Evolutionary conservation across 2,888 invertebrate genomes (phyloP).

Genomic region (Drosophila engyochracea): DNA sequence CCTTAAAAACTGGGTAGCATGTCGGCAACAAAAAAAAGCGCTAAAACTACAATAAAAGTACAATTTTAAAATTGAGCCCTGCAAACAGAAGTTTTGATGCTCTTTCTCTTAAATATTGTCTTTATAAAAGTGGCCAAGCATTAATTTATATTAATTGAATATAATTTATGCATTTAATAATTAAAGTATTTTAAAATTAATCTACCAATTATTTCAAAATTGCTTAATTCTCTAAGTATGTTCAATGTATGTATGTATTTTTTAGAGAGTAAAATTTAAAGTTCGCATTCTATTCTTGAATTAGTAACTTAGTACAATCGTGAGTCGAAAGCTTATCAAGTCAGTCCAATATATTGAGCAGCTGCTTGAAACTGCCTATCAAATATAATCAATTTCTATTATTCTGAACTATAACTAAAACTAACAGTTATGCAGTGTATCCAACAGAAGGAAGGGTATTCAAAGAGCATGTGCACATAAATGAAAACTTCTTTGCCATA

Average conservation of each 20-base stretch:
- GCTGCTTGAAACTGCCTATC: neutral
- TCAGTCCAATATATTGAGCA: neutral
- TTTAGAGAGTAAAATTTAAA: neutral
- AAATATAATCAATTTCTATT: neutral
- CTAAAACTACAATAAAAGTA: constrained; percentile 21
- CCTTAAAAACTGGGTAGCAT: constrained; percentile 47
- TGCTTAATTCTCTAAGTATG: no score
- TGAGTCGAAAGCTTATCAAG: neutral
- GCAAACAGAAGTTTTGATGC: constrained; percentile 4
- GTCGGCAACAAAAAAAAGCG: constrained; percentile 18
- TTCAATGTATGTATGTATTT: neutral
- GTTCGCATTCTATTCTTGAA: neutral
- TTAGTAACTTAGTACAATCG: neutral
- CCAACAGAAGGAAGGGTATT: constrained; percentile 5
- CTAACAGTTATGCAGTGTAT: neutral
- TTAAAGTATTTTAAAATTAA: neutral
- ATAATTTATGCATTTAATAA: neutral
- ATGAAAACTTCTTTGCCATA: constrained; percentile 38
- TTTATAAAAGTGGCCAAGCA: neutral
- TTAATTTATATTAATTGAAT: neutral
- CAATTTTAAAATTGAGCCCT: neutral
- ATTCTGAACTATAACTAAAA: neutral
- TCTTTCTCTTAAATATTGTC: neutral
- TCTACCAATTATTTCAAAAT: neutral
- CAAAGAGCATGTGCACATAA: constrained; percentile 31